Conservation (phyloP, 2,113 vertebrate genomes). For the Syrrhaptes paradoxus region DNA sequence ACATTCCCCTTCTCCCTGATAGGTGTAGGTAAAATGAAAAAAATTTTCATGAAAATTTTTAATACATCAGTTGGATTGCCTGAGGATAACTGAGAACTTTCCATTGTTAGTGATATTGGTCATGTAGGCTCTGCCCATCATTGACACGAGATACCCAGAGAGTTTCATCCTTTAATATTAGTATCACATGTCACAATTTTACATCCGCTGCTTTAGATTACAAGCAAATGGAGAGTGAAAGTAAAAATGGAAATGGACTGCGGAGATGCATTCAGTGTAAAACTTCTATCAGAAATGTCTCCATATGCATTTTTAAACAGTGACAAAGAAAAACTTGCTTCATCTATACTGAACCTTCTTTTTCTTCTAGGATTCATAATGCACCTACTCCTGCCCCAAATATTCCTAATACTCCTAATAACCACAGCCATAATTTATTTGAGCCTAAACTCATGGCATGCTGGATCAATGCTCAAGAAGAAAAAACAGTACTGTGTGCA, state of each 20-base stretch:
- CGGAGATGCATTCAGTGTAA: not conserved
- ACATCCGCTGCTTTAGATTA: not conserved
- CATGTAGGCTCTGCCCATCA: not conserved
- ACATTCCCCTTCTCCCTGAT: not conserved
- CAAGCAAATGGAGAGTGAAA: not conserved
- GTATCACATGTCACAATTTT: not conserved
- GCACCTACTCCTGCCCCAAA: not conserved
- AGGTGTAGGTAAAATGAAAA: not conserved
- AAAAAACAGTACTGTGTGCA: not conserved
- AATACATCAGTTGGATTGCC: not conserved
- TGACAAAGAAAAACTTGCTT: not conserved
- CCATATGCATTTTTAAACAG: not conserved
- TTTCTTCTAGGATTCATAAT: not conserved
- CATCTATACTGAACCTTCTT: not conserved
- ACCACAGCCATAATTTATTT: not conserved
- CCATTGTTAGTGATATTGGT: not conserved
- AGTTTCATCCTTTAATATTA: not conserved
- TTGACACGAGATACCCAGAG: not conserved
- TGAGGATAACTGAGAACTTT: not conserved
- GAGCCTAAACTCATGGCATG: not conserved
- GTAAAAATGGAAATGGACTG: not conserved
- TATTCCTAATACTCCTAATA: not conserved
- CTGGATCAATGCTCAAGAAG: not conserved
- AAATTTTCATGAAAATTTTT: not conserved
- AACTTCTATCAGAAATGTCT: not conserved